Evolutionary conservation across 2,888 invertebrate species (phyloP), one percentile per base, ranked within the genome.

Genomic region (Perdita meconis): DNA sequence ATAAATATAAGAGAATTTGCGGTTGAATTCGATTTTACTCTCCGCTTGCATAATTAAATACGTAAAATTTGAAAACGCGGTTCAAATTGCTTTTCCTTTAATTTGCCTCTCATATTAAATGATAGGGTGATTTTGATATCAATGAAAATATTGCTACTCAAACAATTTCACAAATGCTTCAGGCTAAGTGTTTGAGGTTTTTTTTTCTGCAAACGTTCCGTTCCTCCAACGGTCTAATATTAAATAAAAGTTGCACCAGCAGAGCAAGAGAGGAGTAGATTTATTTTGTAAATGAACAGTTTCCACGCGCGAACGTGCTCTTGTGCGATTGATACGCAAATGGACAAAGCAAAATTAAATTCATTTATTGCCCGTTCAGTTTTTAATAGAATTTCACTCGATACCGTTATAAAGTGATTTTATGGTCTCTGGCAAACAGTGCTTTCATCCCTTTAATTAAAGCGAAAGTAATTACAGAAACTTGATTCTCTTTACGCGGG

Each of bases 341-440:
- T 56, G 13, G 47, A 42, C 10, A 65, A 42, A 10, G 2, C 3
- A 34, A 34, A 24, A 42, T 59, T 42, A 51, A 8, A 57, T 19
- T 30, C 40, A 34, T 22, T 16, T 12, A 67, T 47, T 60, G 8
- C 38, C n/a, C n/a, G 8, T 19, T 12, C 19, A 44, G 40, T 59
- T 55, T 55, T 60, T 30, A 40, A 65, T 36, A 8, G 19, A 59
- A 53, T 67, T 13, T 53, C 24, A 16, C 34, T 6, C 5, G 19
- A 71, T 65, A 50, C 50, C 71, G 51, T 8, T 51, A 60, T 44
- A 38, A 44, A 72, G 26, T 66, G 44, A 65, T 59, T 66, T 57
- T 59, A 24, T 22, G 42, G 36, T 53, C 19, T 24, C 50, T 19
- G 6, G 0, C 1, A n/a, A 50, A 47, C 66, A 12, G 26, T 36